A percentile compares a stretch with the other conserved stretches of the same genome.
Conservation (phyloP, 2,797 vertebrate genomes). For the Intellagama lesueurii region DNA sequence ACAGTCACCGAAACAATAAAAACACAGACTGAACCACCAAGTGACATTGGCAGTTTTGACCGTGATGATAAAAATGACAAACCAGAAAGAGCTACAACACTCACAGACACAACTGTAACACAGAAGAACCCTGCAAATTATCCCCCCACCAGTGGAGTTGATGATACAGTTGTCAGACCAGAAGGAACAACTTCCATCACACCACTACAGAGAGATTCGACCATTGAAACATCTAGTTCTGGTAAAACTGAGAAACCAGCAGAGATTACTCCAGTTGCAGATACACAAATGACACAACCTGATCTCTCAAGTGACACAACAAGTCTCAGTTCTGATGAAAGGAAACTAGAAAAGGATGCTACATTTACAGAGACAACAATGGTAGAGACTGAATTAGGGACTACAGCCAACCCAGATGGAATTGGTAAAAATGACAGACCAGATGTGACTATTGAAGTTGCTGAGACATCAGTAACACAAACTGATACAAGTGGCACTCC, state of each 20-base stretch:
- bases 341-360: background rate
- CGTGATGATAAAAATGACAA: background rate
- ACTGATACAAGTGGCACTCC: background rate
- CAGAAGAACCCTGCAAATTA: constrained; percentile 15
- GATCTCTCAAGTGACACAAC: background rate
- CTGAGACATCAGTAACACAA: background rate
- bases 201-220: background rate
- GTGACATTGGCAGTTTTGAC: constrained; percentile 3
- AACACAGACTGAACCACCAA: constrained; percentile 20
- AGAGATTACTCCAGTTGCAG: background rate
- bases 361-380: background rate
- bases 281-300: background rate
- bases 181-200: constrained; percentile 11
- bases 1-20: background rate
- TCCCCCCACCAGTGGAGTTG: background rate
- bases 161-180: constrained; percentile 15
- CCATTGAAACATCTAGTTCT: background rate
- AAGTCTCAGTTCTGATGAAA: background rate
- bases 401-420: background rate
- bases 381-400: background rate
- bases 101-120: background rate
- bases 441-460: background rate
- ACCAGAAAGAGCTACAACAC: background rate
- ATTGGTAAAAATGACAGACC: background rate
- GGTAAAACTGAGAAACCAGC: background rate